Base-by-base conservation (phyloP, 1,140 invertebrate species). In the Meloidogyne hapla region DNA sequence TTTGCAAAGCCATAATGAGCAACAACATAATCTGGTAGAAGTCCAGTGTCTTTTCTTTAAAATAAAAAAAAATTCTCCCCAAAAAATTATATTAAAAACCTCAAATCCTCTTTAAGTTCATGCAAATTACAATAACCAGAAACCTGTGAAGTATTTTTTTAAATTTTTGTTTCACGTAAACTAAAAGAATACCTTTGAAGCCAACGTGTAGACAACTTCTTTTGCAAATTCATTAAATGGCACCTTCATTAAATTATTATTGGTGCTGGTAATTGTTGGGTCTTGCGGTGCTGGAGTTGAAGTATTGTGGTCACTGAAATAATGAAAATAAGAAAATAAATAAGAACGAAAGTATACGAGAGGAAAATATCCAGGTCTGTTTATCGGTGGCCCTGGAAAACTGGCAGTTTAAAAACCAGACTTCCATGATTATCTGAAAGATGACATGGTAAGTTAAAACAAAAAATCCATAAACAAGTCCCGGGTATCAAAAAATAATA, bases 11-110 rank as follows among this genome's bases (percentile, higher is more conserved):
- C 71, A 25, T 61, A 63, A 15, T 73, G 18, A 0, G n/a, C 2
- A 12, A 61, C 71, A 64, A 73, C 71, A 38, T 21, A 21, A 8
- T 73, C 71, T 3, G 71, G 48, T 5, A 73, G 61, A 12, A 25
- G 64, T 21, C 71, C 71, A 21, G 71, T 63, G 12, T 73, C 71
- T 40, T 15, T 33, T 21, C 69, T 61, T 28, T 26, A 71, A 45
- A 70, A 25, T 23, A 72, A 62, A 26, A 25, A 38, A 38, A 42
- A 12, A 25, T 25, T 68, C 1, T 38, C 2, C 9, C 40, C 40
- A 42, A 10, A 12, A 42, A 15, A 42, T 42, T 10, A n/a, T 13
- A n/a, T 8, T 8, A n/a, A 15, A 56, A 56, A 56, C 48, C 48
- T 56, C 48, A 56, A 56, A 56, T 56, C 48, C 18, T 56, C 48